Percentiles rank a stretch among this genome's conserved stretches.
These are phyloP conservation scores for Spermophilus dauricus DNA, from an alignment of 2,113 vertebrate species.

Conservation along the genomic window DNA sequence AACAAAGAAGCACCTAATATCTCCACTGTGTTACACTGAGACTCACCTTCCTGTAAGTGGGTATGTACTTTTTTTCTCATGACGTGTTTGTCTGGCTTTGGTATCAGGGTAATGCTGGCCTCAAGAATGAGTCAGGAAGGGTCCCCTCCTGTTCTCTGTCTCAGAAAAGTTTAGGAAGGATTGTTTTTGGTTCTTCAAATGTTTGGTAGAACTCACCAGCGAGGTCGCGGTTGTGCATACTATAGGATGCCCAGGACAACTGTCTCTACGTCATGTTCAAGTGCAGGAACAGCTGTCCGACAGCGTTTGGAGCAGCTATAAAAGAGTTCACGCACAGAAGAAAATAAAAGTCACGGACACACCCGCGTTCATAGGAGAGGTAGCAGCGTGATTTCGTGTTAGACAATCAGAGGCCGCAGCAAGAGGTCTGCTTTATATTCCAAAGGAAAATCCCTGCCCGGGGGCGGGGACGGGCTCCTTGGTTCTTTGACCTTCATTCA, in stretches of 20 bases:
- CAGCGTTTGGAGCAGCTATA: neutral
- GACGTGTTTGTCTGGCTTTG: neutral
- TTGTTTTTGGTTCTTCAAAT: neutral
- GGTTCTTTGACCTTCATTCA: neutral
- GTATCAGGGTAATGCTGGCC: neutral
- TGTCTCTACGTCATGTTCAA: neutral
- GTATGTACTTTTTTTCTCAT: neutral
- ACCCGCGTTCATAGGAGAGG: no score
- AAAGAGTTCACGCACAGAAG: neutral
- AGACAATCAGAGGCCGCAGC: no score
- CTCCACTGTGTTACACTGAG: neutral
- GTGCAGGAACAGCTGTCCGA: neutral
- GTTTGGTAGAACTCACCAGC: neutral
- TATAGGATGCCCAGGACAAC: neutral
- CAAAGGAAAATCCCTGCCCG: neutral
- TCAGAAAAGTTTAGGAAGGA: neutral
- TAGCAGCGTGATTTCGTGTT: no score
- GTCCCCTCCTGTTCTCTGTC: neutral
- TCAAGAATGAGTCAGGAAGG: neutral
- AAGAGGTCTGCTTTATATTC: neutral
- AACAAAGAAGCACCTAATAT: neutral
- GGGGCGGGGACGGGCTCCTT: fast-evolving
- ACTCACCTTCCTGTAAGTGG: neutral
- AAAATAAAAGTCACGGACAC: neutral
- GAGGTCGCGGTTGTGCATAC: neutral